Conservation (phyloP, 1,140 invertebrate species). For the Yoshiicerus persimilis region DNA sequence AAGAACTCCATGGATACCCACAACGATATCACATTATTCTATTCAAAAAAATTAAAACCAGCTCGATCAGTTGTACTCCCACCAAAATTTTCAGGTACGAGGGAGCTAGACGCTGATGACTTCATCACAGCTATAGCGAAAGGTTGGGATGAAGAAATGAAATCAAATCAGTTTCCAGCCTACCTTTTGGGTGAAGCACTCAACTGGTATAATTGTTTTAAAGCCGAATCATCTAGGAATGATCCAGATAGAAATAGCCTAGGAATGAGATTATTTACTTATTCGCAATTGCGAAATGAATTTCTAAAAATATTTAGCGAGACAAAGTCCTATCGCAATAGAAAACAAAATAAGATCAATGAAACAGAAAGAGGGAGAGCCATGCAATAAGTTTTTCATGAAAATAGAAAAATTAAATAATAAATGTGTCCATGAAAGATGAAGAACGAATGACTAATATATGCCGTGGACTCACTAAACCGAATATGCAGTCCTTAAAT, state of each 20-base stretch:
- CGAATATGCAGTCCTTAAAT: neutral
- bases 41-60: neutral
- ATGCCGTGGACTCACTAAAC: neutral
- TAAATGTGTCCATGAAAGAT: neutral
- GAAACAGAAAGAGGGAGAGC: neutral
- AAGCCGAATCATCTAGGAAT: neutral
- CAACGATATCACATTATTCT: too few relatives aligned
- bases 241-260: neutral
- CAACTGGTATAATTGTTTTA: neutral
- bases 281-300: neutral
- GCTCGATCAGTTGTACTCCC: neutral
- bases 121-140: neutral
- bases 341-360: neutral
- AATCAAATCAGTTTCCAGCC: neutral
- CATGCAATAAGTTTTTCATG: neutral
- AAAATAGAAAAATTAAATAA: neutral
- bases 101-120: neutral
- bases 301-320: neutral
- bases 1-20: too few relatives aligned
- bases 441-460: neutral
- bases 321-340: neutral
- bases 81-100: neutral
- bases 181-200: neutral
- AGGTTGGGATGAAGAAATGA: neutral
- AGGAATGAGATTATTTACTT: neutral